phyloP scores from a whole-genome alignment of 2,888 invertebrate species.

The Philopedon plagiatum region DNA sequence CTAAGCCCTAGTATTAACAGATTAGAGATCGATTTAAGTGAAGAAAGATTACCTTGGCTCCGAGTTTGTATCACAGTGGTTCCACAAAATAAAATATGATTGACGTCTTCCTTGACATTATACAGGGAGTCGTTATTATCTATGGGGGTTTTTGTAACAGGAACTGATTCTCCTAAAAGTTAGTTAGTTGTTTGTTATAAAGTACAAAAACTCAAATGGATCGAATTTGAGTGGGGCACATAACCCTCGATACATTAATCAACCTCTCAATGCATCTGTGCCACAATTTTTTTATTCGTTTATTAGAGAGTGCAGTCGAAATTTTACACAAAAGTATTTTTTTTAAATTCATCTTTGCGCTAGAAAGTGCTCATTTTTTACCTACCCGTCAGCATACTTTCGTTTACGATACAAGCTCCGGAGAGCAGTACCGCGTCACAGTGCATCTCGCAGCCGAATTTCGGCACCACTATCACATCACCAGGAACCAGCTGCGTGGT shows the following conservation, averaged over 20 bases:
- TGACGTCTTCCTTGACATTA: constrained; percentile 86
- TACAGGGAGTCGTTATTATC: constrained; percentile 77
- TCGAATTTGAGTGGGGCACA: no score
- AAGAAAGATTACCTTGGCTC: constrained; percentile 67
- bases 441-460: constrained; percentile 87
- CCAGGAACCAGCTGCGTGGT: constrained; percentile 89
- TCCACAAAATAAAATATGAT: constrained; percentile 91
- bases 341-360: no score
- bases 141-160: constrained; percentile 86
- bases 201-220: background rate
- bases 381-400: constrained; percentile 93
- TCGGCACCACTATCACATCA: constrained; percentile 88
- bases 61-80: constrained; percentile 92
- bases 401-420: constrained; percentile 93
- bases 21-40: no score
- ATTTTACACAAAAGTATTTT: no score
- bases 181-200: background rate
- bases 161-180: constrained; percentile 62
- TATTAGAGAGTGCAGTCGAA: no score
- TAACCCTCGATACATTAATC: no score
- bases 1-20: no score
- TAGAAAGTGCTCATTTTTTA: background rate
- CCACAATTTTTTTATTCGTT: no score
- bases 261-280: no score
- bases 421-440: constrained; percentile 91